Conservation (phyloP, 2,888 invertebrate species). For the Antheraea assamensis region DNA sequence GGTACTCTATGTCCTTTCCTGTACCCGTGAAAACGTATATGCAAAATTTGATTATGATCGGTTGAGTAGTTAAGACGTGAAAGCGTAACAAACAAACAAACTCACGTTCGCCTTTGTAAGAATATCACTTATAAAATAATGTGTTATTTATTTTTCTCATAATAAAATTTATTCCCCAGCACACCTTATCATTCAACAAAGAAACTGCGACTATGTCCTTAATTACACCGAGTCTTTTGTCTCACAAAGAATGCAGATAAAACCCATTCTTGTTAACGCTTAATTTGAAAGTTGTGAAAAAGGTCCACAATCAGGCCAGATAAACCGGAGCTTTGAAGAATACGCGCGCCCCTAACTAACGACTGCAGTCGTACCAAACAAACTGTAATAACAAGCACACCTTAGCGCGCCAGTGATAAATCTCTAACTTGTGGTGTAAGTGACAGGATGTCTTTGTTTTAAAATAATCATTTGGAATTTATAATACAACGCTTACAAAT, state of each 20-base stretch:
- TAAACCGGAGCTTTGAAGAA: conserved; percentile 46
- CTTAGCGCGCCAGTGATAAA: conserved; percentile 65
- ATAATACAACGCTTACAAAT: too few relatives aligned
- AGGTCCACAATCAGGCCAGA: conserved; percentile 43
- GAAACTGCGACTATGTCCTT: neutral
- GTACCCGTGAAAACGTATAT: too few relatives aligned
- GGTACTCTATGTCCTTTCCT: too few relatives aligned
- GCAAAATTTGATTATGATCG: too few relatives aligned
- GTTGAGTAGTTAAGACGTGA: too few relatives aligned
- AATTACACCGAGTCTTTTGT: conserved; percentile 11
- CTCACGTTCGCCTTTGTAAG: too few relatives aligned
- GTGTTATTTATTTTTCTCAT: neutral
- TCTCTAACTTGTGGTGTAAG: conserved; percentile 50
- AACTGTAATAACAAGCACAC: conserved; percentile 70
- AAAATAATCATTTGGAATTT: neutral
- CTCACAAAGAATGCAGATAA: conserved; percentile 12
- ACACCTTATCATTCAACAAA: neutral
- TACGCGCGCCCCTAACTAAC: conserved; percentile 50
- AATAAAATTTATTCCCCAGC: neutral
- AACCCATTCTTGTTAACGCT: conserved; percentile 22
- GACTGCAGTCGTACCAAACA: conserved; percentile 62
- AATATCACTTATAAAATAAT: neutral
- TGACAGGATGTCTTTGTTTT: conserved; percentile 23
- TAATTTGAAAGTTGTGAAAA: conserved; percentile 37
- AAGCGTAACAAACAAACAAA: too few relatives aligned